These are phyloP conservation scores for Tympanoctomys barrerae DNA, from an alignment of 2,797 vertebrate genomes.

Conservation along the genomic window DNA sequence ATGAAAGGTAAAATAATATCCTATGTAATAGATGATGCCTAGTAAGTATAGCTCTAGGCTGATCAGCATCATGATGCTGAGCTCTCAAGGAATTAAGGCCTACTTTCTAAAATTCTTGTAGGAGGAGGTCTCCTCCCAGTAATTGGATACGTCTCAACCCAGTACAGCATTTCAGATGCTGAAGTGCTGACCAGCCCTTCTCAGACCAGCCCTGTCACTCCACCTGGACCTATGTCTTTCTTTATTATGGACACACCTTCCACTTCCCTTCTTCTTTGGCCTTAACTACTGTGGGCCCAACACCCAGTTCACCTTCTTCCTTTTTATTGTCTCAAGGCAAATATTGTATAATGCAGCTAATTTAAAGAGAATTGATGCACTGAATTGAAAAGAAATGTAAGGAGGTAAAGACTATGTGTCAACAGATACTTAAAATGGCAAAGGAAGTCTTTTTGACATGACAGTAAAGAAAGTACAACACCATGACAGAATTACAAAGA, in stretches of 20 bases:
- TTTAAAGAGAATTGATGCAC: conserved; percentile 33
- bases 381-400: conserved; percentile 60
- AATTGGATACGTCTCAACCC: not conserved
- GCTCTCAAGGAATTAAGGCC: not conserved
- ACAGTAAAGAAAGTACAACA: not conserved
- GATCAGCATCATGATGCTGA: not conserved
- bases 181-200: not conserved
- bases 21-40: not conserved
- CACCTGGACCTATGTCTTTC: not conserved
- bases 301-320: not conserved
- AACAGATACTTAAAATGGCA: conserved; percentile 39
- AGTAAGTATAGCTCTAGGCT: not conserved
- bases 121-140: not conserved
- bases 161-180: not conserved
- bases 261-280: not conserved
- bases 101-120: not conserved
- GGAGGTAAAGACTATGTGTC: conserved; percentile 26
- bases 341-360: conserved; percentile 58
- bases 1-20: no score
- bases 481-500: not conserved
- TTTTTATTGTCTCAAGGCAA: conserved; percentile 49
- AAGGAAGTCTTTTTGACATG: not conserved
- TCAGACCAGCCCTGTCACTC: rapidly evolving
- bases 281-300: rapidly evolving
- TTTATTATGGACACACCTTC: not conserved